A percentile compares a stretch with the other conserved stretches of the same genome.
phyloP scores from a whole-genome alignment of 64 coral and sea anemone species.

The Hydrozoanthus tunicans region DNA sequence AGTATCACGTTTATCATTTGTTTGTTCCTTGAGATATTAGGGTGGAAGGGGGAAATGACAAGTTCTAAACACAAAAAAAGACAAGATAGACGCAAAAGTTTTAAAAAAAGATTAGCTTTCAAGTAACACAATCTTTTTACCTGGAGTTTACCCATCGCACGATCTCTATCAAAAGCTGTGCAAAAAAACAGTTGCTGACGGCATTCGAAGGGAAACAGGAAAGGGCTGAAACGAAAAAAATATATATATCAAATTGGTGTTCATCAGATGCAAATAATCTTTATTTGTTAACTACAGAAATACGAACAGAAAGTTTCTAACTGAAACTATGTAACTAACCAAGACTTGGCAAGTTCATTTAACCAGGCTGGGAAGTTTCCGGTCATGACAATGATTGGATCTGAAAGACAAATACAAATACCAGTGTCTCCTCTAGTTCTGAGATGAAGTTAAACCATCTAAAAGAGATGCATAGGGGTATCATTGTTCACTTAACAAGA shows the following conservation, averaged over 20 bases:
- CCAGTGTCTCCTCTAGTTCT: neutral
- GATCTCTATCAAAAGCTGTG: slow-evolving; percentile 97
- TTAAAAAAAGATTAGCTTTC: too few species aligned
- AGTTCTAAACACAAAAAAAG: too few species aligned
- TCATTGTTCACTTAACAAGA: too few species aligned
- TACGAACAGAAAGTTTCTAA: neutral
- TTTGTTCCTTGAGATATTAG: too few species aligned
- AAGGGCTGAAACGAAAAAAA: slow-evolving; percentile 71
- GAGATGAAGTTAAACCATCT: too few species aligned
- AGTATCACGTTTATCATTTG: too few species aligned
- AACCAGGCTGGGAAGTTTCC: slow-evolving; percentile 93
- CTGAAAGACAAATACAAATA: slow-evolving; percentile 56
- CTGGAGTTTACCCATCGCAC: slow-evolving; percentile 98
- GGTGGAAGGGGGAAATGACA: too few species aligned
- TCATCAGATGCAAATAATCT: neutral
- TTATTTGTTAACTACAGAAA: neutral
- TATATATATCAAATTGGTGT: neutral
- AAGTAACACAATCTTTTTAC: slow-evolving; percentile 7
- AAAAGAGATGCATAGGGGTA: too few species aligned
- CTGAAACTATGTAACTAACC: slow-evolving; percentile 44
- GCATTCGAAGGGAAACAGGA: slow-evolving; percentile 98
- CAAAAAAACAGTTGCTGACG: slow-evolving; percentile 98
- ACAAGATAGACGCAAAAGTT: too few species aligned
- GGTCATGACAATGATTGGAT: slow-evolving; percentile 97
- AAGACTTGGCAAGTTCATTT: slow-evolving; percentile 84